Base-by-base conservation (phyloP, 2,888 invertebrate species). In the Leptinotarsa peninsularis region DNA sequence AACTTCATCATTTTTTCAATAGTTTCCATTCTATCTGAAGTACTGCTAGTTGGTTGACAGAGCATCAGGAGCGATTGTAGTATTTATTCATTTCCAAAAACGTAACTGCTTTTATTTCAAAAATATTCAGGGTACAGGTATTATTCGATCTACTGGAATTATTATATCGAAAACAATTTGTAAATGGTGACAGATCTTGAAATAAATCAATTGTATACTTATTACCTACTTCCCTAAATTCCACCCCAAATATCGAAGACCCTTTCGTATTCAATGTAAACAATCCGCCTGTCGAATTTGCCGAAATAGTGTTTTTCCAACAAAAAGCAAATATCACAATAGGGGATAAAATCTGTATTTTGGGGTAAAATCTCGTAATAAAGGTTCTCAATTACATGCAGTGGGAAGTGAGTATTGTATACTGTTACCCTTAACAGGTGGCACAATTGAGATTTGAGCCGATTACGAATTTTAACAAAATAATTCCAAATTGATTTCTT, bases 181-280 rank as follows among this genome's bases (percentile, higher is more conserved):
- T 77, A 75, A 72, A 72, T 49, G 63, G 70, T 73, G 75, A 82
- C 83, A 82, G 43, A 58, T 70, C 70, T 70, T n/a, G 21, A 17
- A 58, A 58, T 49, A 58, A 14, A 70, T 43, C 85, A 84, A 82
- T 84, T 81, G 82, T 79, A 81, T 79, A 79, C 82, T 84, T 83
- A 83, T 85, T 84, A 63, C 63, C 63, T 63, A 81, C 78, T 77
- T 74, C 78, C 76, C 77, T 74, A 74, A 67, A 74, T 69, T 76
- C 79, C 81, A 81, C 82, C 82, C 81, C 78, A 81, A 80, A 82
- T 76, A 79, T 78, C 76, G 78, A 78, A 75, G 73, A 81, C 81
- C 83, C 84, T 85, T 85, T 85, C 84, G 84, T 86, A 84, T 85
- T 85, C 86, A 85, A 83, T 83, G 86, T 87, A 87, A 87, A 87